Evolutionary conservation across 2,797 vertebrate genomes (phyloP).

Genomic region (Silurus aristotelis): DNA sequence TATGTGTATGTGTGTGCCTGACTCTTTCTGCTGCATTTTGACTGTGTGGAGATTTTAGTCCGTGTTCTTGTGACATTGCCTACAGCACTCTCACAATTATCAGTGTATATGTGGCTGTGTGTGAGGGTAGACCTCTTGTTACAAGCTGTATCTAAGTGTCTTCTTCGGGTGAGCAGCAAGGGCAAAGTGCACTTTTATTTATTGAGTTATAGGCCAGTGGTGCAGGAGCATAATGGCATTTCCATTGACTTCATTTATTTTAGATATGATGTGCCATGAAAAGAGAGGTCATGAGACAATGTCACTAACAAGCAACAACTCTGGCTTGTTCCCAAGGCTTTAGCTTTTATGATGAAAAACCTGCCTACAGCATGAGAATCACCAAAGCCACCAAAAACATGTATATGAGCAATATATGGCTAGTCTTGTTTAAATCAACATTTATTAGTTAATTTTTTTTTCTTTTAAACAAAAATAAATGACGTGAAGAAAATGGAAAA

Average conservation of each 20-base stretch:
- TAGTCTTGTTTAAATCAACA: not conserved
- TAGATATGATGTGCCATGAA: conserved; percentile 51
- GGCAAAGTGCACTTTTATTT: conserved; percentile 48
- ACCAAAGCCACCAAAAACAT: conserved; percentile 16
- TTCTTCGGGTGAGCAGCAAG: conserved; percentile 42
- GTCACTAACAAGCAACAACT: conserved; percentile 59
- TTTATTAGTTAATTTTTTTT: not conserved
- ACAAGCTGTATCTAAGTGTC: conserved; percentile 41
- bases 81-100: conserved; percentile 37
- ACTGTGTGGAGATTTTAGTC: conserved; percentile 22
- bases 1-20: conserved; percentile 40
- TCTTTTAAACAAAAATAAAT: not conserved
- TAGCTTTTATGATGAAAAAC: conserved; percentile 62
- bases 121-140: conserved; percentile 26
- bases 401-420: conserved; percentile 22
- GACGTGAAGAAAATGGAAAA: not conserved
- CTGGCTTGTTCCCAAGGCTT: conserved; percentile 48
- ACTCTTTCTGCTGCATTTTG: conserved; percentile 20
- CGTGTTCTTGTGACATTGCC: conserved; percentile 46
- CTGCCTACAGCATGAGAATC: conserved; percentile 43
- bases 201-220: conserved; percentile 53
- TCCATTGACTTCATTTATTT: conserved; percentile 55
- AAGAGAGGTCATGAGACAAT: conserved; percentile 57
- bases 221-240: conserved; percentile 51
- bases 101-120: conserved; percentile 48